Conservation (phyloP, 2,797 vertebrate species). For the Antrozous pallidus region DNA sequence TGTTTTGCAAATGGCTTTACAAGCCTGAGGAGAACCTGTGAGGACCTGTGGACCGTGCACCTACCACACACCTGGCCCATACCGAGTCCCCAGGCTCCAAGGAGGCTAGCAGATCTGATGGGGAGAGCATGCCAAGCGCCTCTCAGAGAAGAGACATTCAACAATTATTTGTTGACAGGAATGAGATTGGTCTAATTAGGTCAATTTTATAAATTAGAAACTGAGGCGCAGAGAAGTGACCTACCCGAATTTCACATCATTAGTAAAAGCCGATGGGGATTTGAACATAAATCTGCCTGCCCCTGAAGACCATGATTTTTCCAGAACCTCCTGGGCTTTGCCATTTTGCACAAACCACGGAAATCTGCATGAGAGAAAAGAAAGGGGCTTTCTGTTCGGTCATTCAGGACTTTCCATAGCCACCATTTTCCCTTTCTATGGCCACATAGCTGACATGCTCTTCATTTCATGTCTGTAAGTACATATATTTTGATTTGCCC, state of each 20-base stretch:
- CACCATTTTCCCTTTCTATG: background rate
- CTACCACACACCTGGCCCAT: background rate
- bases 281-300: background rate
- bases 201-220: conserved; percentile 49
- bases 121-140: background rate
- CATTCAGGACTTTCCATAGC: background rate
- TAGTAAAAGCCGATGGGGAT: background rate
- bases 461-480: background rate
- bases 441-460: background rate
- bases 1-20: conserved; percentile 2
- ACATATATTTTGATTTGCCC: background rate
- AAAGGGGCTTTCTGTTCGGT: conserved; percentile 26
- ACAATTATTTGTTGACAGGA: background rate
- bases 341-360: conserved; percentile 25
- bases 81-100: background rate
- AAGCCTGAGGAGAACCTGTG: background rate
- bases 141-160: background rate
- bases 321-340: conserved; percentile 9
- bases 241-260: background rate
- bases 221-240: background rate
- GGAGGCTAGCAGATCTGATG: background rate
- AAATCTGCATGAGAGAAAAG: background rate
- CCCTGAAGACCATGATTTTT: conserved; percentile 10
- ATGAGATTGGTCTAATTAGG: background rate
- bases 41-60: background rate